These are phyloP conservation scores for Eulimnadia texana DNA, from an alignment of 1,140 invertebrate species.

Conservation along the genomic window DNA sequence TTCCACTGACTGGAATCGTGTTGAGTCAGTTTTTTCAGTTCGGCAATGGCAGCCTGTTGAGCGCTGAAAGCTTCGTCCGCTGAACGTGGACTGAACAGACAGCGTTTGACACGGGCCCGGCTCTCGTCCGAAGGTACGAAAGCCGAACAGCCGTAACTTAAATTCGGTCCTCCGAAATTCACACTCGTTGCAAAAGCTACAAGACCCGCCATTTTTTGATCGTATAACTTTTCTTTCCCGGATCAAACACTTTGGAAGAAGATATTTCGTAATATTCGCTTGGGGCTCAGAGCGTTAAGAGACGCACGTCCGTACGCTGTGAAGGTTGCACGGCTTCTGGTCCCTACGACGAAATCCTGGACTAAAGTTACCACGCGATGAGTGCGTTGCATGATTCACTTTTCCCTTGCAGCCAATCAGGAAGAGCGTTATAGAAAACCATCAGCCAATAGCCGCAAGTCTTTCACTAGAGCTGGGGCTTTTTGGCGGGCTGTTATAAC, in stretches of 20 bases:
- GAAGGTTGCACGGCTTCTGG: neutral
- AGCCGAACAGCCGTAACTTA: neutral
- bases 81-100: constrained; percentile 9
- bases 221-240: too few relatives aligned
- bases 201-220: neutral
- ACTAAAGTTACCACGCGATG: neutral
- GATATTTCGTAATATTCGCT: neutral
- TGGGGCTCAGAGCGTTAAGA: neutral
- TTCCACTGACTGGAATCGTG: constrained; percentile 5
- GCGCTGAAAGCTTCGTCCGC: constrained; percentile 12
- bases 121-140: neutral
- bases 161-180: neutral
- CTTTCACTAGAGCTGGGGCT: too few relatives aligned
- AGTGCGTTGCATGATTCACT: neutral
- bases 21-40: constrained; percentile 3
- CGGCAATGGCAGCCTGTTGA: neutral
- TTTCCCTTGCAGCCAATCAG: neutral
- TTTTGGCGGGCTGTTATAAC: too few relatives aligned
- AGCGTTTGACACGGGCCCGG: constrained; percentile 4
- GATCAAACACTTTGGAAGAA: neutral
- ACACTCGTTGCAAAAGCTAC: neutral
- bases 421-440: neutral
- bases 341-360: neutral
- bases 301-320: neutral
- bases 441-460: neutral